A percentile compares a stretch with the other conserved stretches of the same genome.
phyloP scores from a whole-genome alignment of 2,113 vertebrate species.

The Cariama cristata region DNA sequence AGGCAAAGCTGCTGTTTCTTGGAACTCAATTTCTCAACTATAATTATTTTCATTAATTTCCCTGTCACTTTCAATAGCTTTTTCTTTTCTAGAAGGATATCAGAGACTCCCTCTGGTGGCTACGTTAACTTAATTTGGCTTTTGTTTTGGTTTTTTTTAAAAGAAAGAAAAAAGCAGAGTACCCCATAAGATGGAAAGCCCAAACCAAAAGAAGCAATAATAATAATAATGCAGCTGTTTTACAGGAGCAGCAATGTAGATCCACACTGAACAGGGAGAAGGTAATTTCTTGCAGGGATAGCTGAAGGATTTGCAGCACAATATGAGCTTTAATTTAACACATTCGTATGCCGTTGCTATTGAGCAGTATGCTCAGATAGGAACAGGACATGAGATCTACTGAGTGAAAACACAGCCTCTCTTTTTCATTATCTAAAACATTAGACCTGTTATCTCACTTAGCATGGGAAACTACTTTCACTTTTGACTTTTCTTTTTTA shows the following conservation, averaged over 20 bases:
- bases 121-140: background rate
- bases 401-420: background rate
- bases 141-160: background rate
- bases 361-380: background rate
- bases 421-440: background rate
- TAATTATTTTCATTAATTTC: conserved; percentile 43
- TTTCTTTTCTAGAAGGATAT: background rate
- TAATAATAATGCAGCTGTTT: background rate
- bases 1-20: background rate
- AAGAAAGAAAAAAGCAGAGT: background rate
- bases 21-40: conserved; percentile 2
- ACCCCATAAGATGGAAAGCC: background rate
- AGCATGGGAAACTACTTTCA: background rate
- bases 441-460: background rate
- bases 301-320: background rate
- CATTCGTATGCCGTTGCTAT: fast-evolving
- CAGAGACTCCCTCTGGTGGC: conserved; percentile 30
- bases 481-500: background rate
- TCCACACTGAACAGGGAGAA: background rate
- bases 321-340: background rate
- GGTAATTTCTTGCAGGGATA: background rate
- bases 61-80: background rate
- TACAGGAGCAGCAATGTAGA: background rate
- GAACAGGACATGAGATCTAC: background rate
- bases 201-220: background rate